phyloP scores from a whole-genome alignment of 2,113 vertebrate genomes.

The Ophthalmotilapia sp. region DNA sequence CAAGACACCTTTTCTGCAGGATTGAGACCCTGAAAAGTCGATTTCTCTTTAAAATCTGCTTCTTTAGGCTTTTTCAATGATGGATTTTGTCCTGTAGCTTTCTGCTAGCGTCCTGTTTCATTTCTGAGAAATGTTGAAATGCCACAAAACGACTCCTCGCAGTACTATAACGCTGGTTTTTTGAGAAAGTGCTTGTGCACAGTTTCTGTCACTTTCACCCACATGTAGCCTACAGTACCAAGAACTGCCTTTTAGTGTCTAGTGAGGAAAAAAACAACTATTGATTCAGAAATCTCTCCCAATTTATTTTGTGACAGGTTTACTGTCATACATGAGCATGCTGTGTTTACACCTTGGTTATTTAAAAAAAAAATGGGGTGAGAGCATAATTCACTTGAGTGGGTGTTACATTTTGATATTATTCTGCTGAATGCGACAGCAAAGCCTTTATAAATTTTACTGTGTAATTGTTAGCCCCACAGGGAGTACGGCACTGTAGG shows the following conservation, averaged over 20 bases:
- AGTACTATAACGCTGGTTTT: not conserved
- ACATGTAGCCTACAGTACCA: conserved; percentile 41
- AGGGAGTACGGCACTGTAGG: not conserved
- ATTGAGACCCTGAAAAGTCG: not conserved
- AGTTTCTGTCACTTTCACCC: not conserved
- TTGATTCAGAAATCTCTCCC: not conserved
- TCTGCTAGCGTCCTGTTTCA: not conserved
- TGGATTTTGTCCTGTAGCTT: not conserved
- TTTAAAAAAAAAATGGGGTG: not conserved
- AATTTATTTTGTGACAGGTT: not conserved
- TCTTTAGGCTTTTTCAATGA: not conserved
- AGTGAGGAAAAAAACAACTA: not conserved
- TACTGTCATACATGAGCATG: not conserved
- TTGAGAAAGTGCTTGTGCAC: not conserved
- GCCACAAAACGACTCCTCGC: not conserved
- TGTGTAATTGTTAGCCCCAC: not conserved
- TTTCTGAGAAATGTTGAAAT: conserved; percentile 28
- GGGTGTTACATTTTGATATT: conserved; percentile 10
- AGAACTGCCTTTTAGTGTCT: conserved; percentile 36
- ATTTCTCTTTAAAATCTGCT: not conserved
- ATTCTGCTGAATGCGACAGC: conserved; percentile 40
- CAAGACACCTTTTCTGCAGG: not conserved
- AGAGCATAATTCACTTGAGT: not conserved
- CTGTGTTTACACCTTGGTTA: not conserved
- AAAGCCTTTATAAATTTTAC: conserved; percentile 51